Base-by-base conservation (phyloP, 2,888 invertebrate species). In the Luperina nickerlii region DNA sequence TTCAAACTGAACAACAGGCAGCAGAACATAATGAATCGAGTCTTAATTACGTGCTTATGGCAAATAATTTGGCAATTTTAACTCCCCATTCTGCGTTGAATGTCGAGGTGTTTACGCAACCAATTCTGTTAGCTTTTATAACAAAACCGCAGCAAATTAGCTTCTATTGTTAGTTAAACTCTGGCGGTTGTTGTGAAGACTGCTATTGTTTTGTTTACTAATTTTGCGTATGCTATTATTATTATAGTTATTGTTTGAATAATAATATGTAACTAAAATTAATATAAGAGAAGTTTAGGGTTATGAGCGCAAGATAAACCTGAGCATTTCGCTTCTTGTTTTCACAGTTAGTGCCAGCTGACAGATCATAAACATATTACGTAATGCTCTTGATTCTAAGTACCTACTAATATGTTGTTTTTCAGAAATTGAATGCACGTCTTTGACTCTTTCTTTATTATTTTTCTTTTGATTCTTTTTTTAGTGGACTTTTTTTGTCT, bases 101-200 rank as follows among this genome's bases (percentile, higher is more conserved):
- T 85, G 83, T 75, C 73, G 80, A 84, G 83, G 80, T 87, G 80
- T 87, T 89, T 87, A 87, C 90, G 85, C 76, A 88, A 79, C 74
- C 87, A 60, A 90, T 90, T 87, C 76, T 83, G 87, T 88, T 86
- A 79, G 89, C 89, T 89, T 88, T 90, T 87, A 87, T 87, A 90
- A 87, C 87, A 81, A 83, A 84, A 84, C 87, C 86, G 71, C 90
- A 78, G 79, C 89, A 85, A 90, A 90, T 90, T 89, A 86, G 82
- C 79, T 74, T n/a, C 81, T 73, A 87, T 89, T 89, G 89, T 89
- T 87, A 79, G 87, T 87, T 86, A 78, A 88, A 90, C 81, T 87
- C 71, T 76, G 79, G 87, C 78, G 86, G 80, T 86, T 85, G 69
- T 62, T 81, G 68, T 76, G 75, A 84, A 84, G 87, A 83, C 73